Evolutionary conservation across 2,797 vertebrate species (phyloP), one percentile per base, ranked within the genome.

Genomic region (Leucoraja ocellata): DNA sequence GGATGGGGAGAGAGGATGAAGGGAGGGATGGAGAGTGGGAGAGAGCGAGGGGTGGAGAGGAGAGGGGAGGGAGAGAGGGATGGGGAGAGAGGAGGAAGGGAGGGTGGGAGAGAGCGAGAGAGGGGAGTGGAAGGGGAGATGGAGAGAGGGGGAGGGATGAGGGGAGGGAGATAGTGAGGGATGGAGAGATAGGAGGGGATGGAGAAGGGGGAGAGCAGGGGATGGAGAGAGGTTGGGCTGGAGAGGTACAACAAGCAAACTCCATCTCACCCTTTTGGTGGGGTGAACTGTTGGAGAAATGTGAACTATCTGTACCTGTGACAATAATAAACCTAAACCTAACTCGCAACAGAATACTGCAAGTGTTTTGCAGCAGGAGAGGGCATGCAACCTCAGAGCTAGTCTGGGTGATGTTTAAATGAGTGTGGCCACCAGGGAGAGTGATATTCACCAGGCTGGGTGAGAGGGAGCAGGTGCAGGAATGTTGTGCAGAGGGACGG

Each of bases 41-140:
- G 23, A 2, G 54, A 18, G n/a, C 0, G 71, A 18, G 2, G 21
- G 1, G 23, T 7, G 16, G 13, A 23, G 23, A 18, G 79, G n/a
- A 0, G 71, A 18, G 2, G 21, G 71, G 1, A 21, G 16, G 0
- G 71, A 73, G 18, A 23, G 5, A 6, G 5, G 2, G 18, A 0
- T 16, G 68, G 13, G 76, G 0, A 23, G 23, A 25, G 25, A 2
- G 23, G 6, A 6, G 13, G 54, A 3, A 16, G 68, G 0, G 13
- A 18, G 21, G 13, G 14, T 0, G 6, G 14, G 0, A 5, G n/a
- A n/a, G 25, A 6, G 25, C 25, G 1, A 0, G 11, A 21, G n/a
- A 8, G 1, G 76, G 76, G 76, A 4, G 76, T 0, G 0, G 23
- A 25, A 4, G 76, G 0, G 0, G 23, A 25, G 25, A 2, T 2